Base-by-base conservation (phyloP, 1,140 invertebrate genomes). In the Forficula auricularia region DNA sequence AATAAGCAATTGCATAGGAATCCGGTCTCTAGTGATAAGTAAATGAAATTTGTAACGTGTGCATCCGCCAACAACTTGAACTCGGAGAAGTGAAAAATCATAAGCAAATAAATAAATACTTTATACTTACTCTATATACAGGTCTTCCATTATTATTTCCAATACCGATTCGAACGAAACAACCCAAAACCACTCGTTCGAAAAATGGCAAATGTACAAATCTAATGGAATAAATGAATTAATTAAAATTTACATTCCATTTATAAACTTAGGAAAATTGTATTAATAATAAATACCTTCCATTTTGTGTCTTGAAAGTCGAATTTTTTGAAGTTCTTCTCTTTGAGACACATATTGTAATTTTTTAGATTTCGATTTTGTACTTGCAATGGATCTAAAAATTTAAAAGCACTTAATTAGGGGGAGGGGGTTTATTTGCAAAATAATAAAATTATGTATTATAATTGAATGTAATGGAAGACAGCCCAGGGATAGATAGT, bases 191-290 rank as follows among this genome's bases (percentile, higher is more conserved):
- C 2, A 90, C 82, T 35, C 80, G 71, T 48, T 79, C 75, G 55
- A 99, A 98, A 60, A 95, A 95, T 12, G 95, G 95, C 49, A 95
- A 68, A 65, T 98, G 91, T 13, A 97, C 86, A 61, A 95, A 89
- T 51, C 82, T 70, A 51, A 36, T 47, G 54, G 50, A 49, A 42
- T 22, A 40, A 14, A 48, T 48, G 10, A 44, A 41, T 38, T 42
- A n/a, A 36, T 31, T 44, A 38, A n/a, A n/a, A n/a, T n/a, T n/a
- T n/a, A n/a, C n/a, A n/a, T n/a, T n/a, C n/a, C n/a, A n/a, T n/a
- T n/a, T n/a, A n/a, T n/a, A n/a, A n/a, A n/a, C n/a, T n/a, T n/a
- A n/a, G n/a, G n/a, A n/a, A n/a, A n/a, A n/a, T n/a, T n/a, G n/a
- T n/a, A n/a, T n/a, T n/a, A n/a, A n/a, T n/a, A n/a, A n/a, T 35